phyloP scores from a whole-genome alignment of 2,797 vertebrate species.

The Vespertilio murinus region DNA sequence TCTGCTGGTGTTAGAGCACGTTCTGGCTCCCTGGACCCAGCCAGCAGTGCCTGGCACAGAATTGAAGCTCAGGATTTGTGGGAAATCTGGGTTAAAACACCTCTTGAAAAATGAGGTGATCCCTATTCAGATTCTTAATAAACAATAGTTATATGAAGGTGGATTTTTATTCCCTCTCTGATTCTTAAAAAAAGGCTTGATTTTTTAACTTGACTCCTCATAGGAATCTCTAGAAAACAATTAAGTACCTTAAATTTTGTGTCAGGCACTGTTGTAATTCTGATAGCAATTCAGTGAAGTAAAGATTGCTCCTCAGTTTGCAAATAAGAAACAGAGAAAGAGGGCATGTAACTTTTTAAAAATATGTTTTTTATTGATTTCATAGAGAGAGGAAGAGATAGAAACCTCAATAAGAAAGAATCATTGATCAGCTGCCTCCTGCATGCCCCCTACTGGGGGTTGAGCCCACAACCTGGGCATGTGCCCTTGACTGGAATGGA shows the following conservation, averaged over 20 bases:
- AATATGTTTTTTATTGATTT: too few species aligned
- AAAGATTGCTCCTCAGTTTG: neutral
- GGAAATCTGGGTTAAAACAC: neutral
- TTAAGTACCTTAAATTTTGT: neutral
- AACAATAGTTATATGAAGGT: neutral
- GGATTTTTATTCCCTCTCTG: neutral
- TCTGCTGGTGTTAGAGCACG: neutral
- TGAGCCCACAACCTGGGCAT: too few species aligned
- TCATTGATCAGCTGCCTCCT: too few species aligned
- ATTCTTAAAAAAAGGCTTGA: neutral
- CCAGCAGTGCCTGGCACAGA: neutral
- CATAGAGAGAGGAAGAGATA: too few species aligned
- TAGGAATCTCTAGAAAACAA: neutral
- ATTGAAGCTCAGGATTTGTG: neutral
- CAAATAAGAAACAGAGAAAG: neutral
- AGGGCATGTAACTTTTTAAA: too few species aligned
- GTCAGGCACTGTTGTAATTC: neutral
- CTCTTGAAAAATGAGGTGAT: neutral
- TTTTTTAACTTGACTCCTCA: neutral
- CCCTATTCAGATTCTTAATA: neutral
- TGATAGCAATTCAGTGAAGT: neutral
- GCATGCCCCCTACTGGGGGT: too few species aligned
- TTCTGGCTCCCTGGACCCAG: neutral
- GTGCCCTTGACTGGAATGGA: too few species aligned
- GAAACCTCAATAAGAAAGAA: too few species aligned